Evolutionary conservation across 2,888 invertebrate species (phyloP), one percentile per base, ranked within the genome.

Genomic region (Drepana falcataria): DNA sequence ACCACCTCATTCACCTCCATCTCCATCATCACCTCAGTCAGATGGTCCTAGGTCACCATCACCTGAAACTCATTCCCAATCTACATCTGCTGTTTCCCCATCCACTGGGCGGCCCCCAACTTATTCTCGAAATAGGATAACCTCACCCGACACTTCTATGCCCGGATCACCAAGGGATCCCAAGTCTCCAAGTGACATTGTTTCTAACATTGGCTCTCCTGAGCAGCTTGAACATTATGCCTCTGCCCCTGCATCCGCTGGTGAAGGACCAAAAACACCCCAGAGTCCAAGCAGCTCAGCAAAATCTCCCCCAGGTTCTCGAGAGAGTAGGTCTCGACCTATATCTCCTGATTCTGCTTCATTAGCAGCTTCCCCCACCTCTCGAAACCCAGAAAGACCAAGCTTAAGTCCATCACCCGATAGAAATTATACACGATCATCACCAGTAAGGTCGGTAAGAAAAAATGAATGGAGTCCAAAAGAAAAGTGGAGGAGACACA

Each of bases 111-210:
- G 81, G 59, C 67, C 58, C 48, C 80, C 80, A 49, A 66, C 59
- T 6, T 85, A 89, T 51, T 87, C 80, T 55, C 87, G 86, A 68
- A 91, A 90, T 47, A 87, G 89, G 55, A 87, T 91, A 49, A 89
- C 89, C 75, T 90, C 91, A 53, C 90, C 91, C 51, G 88, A 91
- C 69, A 85, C 87, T 71, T 88, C 87, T 52, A 75, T 83, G 72
- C 82, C 83, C 54, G 75, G 71, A 34, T 90, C 87, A 40, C 89
- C 87, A 55, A 65, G 63, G 54, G 85, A 81, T 7, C 82, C 85
- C 34, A 90, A 85, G 58, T 92, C 89, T 37, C 88, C 90, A 21
- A 85, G 89, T 61, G 86, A 86, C 55, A 64, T 56, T 53, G 77
- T 75, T 9, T 81, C 81, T 37, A 77, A 78, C 69, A 51, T 75